phyloP scores from a whole-genome alignment of 1,140 invertebrate species.

The Macrosteles quadrilineatus region DNA sequence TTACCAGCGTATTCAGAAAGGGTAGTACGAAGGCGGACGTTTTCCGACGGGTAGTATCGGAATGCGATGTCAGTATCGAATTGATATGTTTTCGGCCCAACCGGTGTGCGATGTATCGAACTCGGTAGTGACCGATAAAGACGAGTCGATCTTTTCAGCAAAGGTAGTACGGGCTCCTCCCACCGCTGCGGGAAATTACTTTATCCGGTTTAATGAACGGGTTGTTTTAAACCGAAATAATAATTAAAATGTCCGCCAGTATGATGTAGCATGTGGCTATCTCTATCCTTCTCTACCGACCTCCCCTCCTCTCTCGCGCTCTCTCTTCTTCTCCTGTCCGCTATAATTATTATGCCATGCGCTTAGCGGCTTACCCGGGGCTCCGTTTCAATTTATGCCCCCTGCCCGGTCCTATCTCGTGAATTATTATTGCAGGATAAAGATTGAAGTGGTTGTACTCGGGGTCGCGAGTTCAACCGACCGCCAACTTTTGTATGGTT shows the following conservation, averaged over 20 bases:
- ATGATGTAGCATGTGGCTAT: slow-evolving; percentile 23
- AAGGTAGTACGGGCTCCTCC: background rate
- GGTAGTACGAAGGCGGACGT: no score
- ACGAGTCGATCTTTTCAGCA: slow-evolving; percentile 10
- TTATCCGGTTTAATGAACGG: slow-evolving; percentile 26
- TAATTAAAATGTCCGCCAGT: slow-evolving; percentile 25
- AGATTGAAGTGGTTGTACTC: background rate
- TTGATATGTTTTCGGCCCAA: no score
- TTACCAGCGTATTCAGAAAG: no score
- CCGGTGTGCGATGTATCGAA: background rate
- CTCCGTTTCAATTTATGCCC: slow-evolving; percentile 16
- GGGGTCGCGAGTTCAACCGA: no score
- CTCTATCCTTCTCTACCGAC: background rate
- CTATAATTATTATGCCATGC: slow-evolving; percentile 5
- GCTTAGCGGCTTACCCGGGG: background rate
- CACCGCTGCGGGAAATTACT: slow-evolving; percentile 14
- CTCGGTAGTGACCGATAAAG: background rate
- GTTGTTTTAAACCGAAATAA: slow-evolving; percentile 28
- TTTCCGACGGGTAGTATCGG: no score
- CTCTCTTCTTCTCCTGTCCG: background rate
- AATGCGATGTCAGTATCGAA: no score
- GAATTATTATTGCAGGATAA: background rate
- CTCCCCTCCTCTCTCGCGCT: no score
- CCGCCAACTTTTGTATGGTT: no score
- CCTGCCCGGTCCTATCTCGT: background rate